Evolutionary conservation across 2,113 vertebrate species (phyloP), one percentile per base, ranked within the genome.

Genomic region (Rhinichthys klamathensis): DNA sequence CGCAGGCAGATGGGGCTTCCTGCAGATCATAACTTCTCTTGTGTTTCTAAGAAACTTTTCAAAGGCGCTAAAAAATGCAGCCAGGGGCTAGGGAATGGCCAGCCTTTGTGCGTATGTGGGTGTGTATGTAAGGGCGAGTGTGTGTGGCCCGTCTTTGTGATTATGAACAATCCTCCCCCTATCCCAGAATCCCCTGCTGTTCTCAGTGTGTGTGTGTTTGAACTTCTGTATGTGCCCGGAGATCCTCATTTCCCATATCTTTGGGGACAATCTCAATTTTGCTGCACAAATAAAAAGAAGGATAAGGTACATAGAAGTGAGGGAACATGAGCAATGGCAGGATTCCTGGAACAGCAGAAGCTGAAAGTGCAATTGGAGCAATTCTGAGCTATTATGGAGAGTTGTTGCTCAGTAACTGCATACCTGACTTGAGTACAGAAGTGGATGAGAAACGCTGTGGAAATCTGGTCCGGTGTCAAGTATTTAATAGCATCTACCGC

Each of bases 11-110:
- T 74, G 86, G 76, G 63, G 76, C 81, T 87, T 87, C 84, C 86
- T 86, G 84, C 49, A 67, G 86, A 84, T 89, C 88, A 89, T 86
- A 90, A 89, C 86, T 88, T 89, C 87, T 89, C 89, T 88, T 80
- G 58, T 87, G 90, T 91, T 88, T 81, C 89, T 89, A 91, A 91
- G 90, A 86, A 90, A 91, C 90, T 88, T 90, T 85, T 77, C 87
- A 85, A 86, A 88, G 83, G 35, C 60, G 75, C 87, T 87, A 38
- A 91, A 90, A 90, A 89, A 91, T 91, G 90, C 86, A 84, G 77
- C 63, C 83, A 85, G 65, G 78, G 60, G 83, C 83, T 75, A 51
- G 23, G 84, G 84, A 85, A 86, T 58, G 49, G 85, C 58, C 25
- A 65, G 80, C 63, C 86, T 90, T 90, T 60, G 85, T 80, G 88